phyloP scores from a whole-genome alignment of 2,113 vertebrate species.

The Mustelus asterias region DNA sequence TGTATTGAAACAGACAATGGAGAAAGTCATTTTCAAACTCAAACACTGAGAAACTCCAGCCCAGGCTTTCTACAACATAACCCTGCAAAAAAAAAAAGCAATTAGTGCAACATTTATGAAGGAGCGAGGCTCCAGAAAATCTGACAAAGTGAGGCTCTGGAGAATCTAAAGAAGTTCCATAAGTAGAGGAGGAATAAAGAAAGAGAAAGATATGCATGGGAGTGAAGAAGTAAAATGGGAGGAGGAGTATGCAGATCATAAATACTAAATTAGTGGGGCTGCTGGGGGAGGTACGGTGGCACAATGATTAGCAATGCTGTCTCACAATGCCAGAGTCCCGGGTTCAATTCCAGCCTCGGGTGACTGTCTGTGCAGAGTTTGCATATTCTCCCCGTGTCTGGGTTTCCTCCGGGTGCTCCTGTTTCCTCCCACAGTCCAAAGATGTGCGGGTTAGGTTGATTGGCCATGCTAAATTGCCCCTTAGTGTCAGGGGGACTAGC shows the following conservation, averaged over 20 bases:
- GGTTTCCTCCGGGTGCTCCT: no score
- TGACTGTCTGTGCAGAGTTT: no score
- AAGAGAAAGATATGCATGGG: not conserved
- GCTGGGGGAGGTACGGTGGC: no score
- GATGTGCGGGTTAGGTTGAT: no score
- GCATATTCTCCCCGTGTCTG: no score
- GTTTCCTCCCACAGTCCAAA: no score
- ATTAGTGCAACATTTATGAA: not conserved
- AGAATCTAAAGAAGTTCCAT: not conserved
- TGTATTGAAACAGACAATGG: constrained; percentile 38
- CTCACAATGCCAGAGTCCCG: no score
- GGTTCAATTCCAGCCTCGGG: no score
- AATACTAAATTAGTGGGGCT: not conserved
- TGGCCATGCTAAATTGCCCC: no score
- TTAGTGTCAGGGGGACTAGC: no score
- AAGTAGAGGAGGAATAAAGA: not conserved
- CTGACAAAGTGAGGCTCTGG: not conserved
- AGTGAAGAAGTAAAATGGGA: not conserved
- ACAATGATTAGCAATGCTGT: no score
- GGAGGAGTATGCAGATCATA: not conserved
- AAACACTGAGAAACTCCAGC: not conserved
- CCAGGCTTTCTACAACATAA: not conserved
- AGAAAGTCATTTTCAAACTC: not conserved
- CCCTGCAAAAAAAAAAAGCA: not conserved
- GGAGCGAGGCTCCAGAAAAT: no score